phyloP scores from a whole-genome alignment of 1,140 invertebrate species.

The Pollicipes pollicipes region DNA sequence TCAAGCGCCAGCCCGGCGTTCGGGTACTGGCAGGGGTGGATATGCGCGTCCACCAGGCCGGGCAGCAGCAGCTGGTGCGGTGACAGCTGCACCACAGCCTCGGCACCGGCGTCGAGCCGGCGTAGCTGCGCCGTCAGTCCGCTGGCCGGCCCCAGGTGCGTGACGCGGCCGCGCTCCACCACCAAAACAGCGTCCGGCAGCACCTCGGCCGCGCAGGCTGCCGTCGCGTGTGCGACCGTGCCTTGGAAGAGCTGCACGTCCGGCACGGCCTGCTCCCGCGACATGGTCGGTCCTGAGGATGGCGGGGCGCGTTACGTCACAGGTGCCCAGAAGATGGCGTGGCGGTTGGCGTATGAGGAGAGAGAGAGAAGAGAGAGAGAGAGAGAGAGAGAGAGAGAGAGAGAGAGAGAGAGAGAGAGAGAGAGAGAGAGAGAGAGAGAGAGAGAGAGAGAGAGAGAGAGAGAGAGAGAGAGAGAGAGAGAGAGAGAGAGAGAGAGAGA shows the following conservation, averaged over 20 bases:
- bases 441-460: too few species aligned
- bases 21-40: conserved; percentile 71
- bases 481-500: too few species aligned
- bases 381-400: too few species aligned
- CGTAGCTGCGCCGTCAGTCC: not conserved
- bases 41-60: conserved; percentile 73
- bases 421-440: too few species aligned
- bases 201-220: conserved; percentile 14
- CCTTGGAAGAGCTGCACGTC: conserved; percentile 20
- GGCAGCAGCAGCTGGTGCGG: conserved; percentile 55
- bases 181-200: conserved; percentile 16
- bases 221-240: conserved; percentile 17
- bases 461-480: too few species aligned
- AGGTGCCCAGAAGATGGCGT: too few species aligned
- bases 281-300: not conserved
- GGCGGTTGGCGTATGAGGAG: too few species aligned
- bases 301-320: too few species aligned
- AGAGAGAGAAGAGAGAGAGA: too few species aligned
- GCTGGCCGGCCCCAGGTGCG: not conserved
- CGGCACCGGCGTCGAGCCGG: not conserved
- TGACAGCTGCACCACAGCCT: conserved; percentile 9
- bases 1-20: conserved; percentile 66
- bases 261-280: conserved; percentile 12
- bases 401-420: too few species aligned
- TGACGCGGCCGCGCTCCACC: conserved; percentile 15